Evolutionary conservation across 2,797 vertebrate genomes (phyloP).

Genomic region (Enteromius mattozi): DNA sequence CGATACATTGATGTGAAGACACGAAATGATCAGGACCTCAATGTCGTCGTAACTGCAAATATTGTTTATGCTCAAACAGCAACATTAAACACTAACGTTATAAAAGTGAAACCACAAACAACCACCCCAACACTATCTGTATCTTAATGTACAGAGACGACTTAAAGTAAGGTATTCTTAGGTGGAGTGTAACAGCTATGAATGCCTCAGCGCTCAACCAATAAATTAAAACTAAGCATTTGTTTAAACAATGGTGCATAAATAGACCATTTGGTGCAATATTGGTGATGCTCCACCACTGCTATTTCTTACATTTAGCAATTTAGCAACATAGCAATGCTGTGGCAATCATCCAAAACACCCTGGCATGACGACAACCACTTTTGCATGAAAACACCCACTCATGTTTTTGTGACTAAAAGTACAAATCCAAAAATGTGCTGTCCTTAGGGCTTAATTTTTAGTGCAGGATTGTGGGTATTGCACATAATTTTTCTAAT

Average conservation of each 20-base stretch:
- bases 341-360: neutral
- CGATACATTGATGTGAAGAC: no score
- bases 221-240: neutral
- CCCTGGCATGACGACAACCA: neutral
- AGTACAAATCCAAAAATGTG: neutral
- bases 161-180: neutral
- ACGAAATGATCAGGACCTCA: no score
- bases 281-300: neutral
- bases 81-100: no score
- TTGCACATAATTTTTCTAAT: neutral
- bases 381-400: neutral
- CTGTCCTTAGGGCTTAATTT: neutral
- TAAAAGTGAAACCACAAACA: no score
- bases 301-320: neutral
- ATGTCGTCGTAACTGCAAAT: no score
- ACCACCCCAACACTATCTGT: neutral
- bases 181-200: neutral
- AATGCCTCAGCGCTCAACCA: neutral
- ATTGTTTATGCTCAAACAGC: no score
- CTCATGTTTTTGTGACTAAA: neutral
- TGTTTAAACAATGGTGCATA: conserved; percentile 1
- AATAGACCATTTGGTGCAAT: neutral
- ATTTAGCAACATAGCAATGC: neutral
- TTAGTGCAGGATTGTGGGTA: neutral
- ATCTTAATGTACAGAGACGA: neutral